Conservation (phyloP, 2,797 vertebrate species). For the Leptoclinus maculatus region DNA sequence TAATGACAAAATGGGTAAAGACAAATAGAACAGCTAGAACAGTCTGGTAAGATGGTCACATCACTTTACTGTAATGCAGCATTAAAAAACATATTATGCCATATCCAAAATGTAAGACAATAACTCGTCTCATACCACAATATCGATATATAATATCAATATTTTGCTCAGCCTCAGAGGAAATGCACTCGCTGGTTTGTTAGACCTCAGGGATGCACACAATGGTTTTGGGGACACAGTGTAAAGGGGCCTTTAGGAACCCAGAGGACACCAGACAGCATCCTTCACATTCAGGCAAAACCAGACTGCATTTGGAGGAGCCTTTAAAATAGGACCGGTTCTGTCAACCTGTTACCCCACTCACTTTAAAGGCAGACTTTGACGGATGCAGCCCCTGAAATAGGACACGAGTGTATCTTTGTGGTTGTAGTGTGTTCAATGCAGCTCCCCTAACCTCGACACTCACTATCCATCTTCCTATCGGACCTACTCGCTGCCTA, state of each 20-base stretch:
- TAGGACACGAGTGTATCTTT: neutral
- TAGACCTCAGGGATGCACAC: neutral
- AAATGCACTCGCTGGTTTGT: neutral
- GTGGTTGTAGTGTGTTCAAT: neutral
- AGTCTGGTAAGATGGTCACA: neutral
- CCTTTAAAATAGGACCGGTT: neutral
- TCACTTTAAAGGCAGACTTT: constrained; percentile 3
- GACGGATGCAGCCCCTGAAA: neutral
- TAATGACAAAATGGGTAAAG: no score
- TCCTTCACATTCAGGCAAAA: neutral
- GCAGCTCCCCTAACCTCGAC: no score
- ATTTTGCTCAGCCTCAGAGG: neutral
- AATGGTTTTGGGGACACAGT: neutral
- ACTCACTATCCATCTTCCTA: neutral
- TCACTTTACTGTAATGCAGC: neutral
- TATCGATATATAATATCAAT: neutral
- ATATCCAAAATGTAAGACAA: neutral
- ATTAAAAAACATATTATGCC: neutral
- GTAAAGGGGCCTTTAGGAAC: neutral
- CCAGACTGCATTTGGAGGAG: neutral
- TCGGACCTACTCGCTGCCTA: neutral
- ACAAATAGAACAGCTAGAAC: no score
- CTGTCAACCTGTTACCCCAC: neutral
- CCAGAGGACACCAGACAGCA: neutral
- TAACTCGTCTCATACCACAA: neutral